These are phyloP conservation scores for Aphidius gifuensis DNA, from an alignment of 1,140 invertebrate species.

Conservation along the genomic window DNA sequence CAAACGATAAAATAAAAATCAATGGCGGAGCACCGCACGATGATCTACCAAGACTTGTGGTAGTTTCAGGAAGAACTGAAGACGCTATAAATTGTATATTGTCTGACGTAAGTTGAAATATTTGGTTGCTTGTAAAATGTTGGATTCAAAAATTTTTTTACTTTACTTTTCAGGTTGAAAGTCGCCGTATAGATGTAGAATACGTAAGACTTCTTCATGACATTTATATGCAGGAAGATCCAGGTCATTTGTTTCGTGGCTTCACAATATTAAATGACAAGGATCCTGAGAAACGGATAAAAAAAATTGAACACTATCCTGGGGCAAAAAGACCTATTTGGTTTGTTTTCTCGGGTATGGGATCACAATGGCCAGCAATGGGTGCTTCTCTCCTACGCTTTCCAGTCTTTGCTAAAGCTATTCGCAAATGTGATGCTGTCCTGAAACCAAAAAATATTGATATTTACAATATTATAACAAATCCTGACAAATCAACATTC, in stretches of 20 bases:
- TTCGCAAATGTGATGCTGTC: slow-evolving; percentile 67
- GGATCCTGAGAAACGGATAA: slow-evolving; percentile 43
- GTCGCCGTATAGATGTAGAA: slow-evolving; percentile 58
- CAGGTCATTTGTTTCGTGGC: slow-evolving; percentile 62
- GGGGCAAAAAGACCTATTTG: slow-evolving; percentile 71
- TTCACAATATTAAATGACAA: slow-evolving; percentile 54
- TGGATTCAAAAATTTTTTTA: background rate
- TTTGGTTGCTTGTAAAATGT: background rate
- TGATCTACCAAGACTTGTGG: slow-evolving; percentile 61
- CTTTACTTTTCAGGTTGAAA: slow-evolving; percentile 32
- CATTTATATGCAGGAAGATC: slow-evolving; percentile 56
- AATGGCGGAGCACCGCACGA: slow-evolving; percentile 54
- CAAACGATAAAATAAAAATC: slow-evolving; percentile 55
- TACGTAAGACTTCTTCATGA: slow-evolving; percentile 57
- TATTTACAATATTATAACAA: slow-evolving; percentile 76
- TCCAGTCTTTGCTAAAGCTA: slow-evolving; percentile 61
- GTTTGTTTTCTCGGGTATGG: slow-evolving; percentile 90
- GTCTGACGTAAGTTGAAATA: slow-evolving; percentile 53
- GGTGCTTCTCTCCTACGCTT: slow-evolving; percentile 65
- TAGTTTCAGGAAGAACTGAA: slow-evolving; percentile 66
- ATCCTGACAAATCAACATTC: slow-evolving; percentile 68
- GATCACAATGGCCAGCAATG: slow-evolving; percentile 86
- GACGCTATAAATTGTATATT: slow-evolving; percentile 70
- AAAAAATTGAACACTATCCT: slow-evolving; percentile 59
- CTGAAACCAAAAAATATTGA: slow-evolving; percentile 74